phyloP scores from a whole-genome alignment of 2,113 vertebrate genomes.

The Lagopus muta region DNA sequence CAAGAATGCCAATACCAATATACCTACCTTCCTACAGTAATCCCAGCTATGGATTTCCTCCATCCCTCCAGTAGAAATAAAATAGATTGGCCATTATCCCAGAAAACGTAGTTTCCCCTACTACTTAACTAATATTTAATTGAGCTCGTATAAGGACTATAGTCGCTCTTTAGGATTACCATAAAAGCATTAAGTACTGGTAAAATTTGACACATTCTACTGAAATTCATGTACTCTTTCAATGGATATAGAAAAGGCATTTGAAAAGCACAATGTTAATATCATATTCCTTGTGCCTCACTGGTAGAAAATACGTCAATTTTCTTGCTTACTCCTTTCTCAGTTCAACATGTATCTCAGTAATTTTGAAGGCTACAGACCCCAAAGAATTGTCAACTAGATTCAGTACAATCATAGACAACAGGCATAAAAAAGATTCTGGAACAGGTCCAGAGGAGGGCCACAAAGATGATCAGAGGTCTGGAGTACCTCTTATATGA shows the following conservation, averaged over 20 bases:
- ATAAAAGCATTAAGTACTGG: neutral
- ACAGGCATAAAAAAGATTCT: neutral
- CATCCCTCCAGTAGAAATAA: neutral
- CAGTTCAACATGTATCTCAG: neutral
- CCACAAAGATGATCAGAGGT: too few relatives aligned
- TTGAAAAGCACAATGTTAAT: neutral
- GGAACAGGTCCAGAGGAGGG: too few relatives aligned
- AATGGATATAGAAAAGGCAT: neutral
- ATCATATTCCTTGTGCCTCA: neutral
- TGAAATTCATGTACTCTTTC: neutral
- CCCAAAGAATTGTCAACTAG: neutral
- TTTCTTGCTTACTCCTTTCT: neutral
- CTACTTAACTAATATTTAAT: neutral
- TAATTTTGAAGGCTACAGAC: neutral
- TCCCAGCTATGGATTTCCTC: neutral
- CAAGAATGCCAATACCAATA: neutral
- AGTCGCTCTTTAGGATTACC: neutral
- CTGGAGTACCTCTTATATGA: too few relatives aligned
- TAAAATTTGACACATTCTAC: neutral
- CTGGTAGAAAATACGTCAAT: neutral
- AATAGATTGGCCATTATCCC: accelerated
- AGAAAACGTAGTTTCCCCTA: neutral
- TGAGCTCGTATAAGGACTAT: neutral
- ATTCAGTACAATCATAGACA: neutral
- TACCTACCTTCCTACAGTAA: neutral